Evolutionary conservation across 2,888 invertebrate species (phyloP), one percentile per base, ranked within the genome.

Genomic region (Lingula anatina): DNA sequence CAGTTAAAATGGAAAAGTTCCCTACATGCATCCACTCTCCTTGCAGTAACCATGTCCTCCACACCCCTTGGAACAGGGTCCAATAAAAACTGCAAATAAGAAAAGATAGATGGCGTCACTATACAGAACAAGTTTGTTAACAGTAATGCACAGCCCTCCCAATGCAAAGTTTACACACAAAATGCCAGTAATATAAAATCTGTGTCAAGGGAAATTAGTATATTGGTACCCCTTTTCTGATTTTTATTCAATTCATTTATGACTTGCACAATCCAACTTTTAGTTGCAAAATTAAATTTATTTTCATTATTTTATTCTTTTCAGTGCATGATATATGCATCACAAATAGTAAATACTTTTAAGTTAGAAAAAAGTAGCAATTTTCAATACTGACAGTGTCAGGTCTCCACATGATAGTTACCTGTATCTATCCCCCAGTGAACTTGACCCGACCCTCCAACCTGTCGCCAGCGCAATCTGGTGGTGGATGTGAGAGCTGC

Each of bases 371-470:
- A n/a, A n/a, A n/a, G n/a, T n/a, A n/a, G n/a, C 31, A 9, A 31
- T 12, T 31, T 31, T 15, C 35, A 5, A 46, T 24, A 46, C 45
- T 15, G 39, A 7, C 39, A 39, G 7, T 20, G 24, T 46, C 9
- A 24, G 9, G 5, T 25, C 37, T 12, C 28, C 31, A 5, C 36
- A 45, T 12, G 39, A 24, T 26, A n/a, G 51, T 55, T 56, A 76
- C 76, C 65, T 60, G 73, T 70, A 58, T 78, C 78, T 24, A 78
- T 35, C 2, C 77, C 77, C 78, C 78, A 78, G 44, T 62, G 62
- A 7, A 62, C 53, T 26, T 49, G 46, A 5, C 46, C 40, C 36
- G 52, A 47, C 4, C 57, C 57, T 9, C 60, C 55, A 21, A 55
- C 54, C 50, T 74, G 72, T n/a, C 56, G 53, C 64, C 75, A 71